Conservation (phyloP, 2,797 vertebrate genomes). For the Myotis daubentonii region DNA sequence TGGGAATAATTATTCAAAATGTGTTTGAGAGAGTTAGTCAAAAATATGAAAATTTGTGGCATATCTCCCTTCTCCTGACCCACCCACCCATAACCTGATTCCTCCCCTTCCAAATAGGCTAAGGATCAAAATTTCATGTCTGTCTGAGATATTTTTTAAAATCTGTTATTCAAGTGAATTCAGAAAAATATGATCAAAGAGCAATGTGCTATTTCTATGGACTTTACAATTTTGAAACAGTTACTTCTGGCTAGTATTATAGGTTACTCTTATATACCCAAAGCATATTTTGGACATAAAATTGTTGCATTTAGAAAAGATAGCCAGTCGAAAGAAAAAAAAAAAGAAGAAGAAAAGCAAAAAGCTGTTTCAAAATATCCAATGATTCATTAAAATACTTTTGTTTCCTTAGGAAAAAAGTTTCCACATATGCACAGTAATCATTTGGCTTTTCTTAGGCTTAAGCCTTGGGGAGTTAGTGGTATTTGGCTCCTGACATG, state of each 20-base stretch:
- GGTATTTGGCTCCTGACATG: constrained; percentile 77
- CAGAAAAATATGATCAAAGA: constrained; percentile 18
- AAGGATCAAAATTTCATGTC: background rate
- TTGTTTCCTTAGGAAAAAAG: constrained; percentile 71
- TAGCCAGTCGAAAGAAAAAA: background rate
- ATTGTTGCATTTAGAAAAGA: constrained; percentile 38
- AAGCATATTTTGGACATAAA: background rate
- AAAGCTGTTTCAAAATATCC: constrained; percentile 57
- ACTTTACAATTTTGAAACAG: constrained; percentile 8
- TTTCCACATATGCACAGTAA: constrained; percentile 75
- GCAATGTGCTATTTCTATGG: background rate
- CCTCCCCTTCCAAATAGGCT: background rate
- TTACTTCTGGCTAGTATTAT: background rate
- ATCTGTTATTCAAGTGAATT: constrained; percentile 30
- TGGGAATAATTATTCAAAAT: background rate
- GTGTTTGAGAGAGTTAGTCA: background rate
- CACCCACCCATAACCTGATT: background rate
- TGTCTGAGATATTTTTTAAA: constrained; percentile 22
- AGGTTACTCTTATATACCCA: background rate
- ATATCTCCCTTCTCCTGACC: background rate
- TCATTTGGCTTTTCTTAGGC: constrained; percentile 69
- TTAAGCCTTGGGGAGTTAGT: constrained; percentile 74
- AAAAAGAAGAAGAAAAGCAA: background rate
- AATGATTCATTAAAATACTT: constrained; percentile 76
- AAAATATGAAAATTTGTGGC: background rate